Evolutionary conservation across 2,888 invertebrate genomes (phyloP).

Genomic region (Apotomis betuletana): DNA sequence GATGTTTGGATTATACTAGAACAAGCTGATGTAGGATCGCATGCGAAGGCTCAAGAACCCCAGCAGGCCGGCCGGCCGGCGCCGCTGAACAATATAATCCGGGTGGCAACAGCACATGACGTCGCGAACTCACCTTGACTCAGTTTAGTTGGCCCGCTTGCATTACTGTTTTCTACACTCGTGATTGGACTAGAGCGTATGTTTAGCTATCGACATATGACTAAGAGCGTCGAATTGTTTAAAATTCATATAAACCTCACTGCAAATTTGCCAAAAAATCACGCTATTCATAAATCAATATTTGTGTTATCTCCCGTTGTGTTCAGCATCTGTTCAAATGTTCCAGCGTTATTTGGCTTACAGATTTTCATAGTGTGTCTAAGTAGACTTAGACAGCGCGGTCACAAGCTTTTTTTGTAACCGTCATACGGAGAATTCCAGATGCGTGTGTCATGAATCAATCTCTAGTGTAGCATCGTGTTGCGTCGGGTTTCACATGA

Average conservation of each 20-base stretch:
- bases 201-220: constrained; percentile 34
- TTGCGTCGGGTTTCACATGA: constrained; percentile 37
- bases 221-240: constrained; percentile 25
- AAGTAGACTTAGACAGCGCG: background rate
- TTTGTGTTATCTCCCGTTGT: background rate
- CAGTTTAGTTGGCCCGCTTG: constrained; percentile 75
- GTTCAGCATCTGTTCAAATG: constrained; percentile 23
- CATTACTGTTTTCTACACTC: constrained; percentile 55
- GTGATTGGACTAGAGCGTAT: constrained; percentile 63
- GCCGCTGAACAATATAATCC: constrained; percentile 56
- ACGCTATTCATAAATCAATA: constrained; percentile 19
- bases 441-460: constrained; percentile 37
- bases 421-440: constrained; percentile 22
- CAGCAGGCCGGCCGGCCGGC: constrained; percentile 40
- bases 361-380: constrained; percentile 2
- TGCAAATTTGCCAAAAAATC: constrained; percentile 4
- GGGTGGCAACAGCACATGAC: constrained; percentile 77
- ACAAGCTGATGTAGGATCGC: constrained; percentile 16
- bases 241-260: constrained; percentile 26
- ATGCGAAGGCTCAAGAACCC: constrained; percentile 26
- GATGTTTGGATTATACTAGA: constrained; percentile 6
- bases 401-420: constrained; percentile 1
- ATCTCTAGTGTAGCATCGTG: constrained; percentile 33
- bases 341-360: background rate
- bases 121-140: constrained; percentile 78